Evolutionary conservation across 2,797 vertebrate species (phyloP), one percentile per base, ranked within the genome.

Genomic region (Lepus oiostolus): DNA sequence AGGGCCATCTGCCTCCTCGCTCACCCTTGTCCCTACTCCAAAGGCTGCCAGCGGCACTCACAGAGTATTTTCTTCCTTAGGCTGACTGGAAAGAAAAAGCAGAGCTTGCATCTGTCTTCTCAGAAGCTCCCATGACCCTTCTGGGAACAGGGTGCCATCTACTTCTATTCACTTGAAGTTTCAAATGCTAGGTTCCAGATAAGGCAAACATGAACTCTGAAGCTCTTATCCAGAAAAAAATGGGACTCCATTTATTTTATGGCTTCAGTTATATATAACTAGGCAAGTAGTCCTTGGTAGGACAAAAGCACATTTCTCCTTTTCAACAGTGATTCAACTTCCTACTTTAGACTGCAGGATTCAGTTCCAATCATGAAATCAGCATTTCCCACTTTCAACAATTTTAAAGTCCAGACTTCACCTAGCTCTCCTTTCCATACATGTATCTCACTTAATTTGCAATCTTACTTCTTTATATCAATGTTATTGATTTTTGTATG

Each of bases 181-280:
- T 71, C 52, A 70, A 75, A 72, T 1, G 6, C 35, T 13, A 75
- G 32, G 58, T 72, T 22, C 42, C n/a, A 89, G 54, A 85, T 7
- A 85, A 93, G 47, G n/a, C 32, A 60, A 74, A 90, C 67, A 92
- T 32, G n/a, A 50, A 14, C 28, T 83, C 26, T 11, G 47, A 52
- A 70, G 7, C 9, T 90, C 28, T 42, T 30, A 24, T 92, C 28
- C 52, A 74, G 50, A 87, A 82, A 93, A 85, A 93, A 74, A 63
- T 6, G 14, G 12, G 28, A 24, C 42, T 94, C 19, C 47, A 5
- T 75, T 72, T 91, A 72, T 52, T 91, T 8, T 74, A 8, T 50
- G 50, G 70, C 32, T 85, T 14, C 30, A 65, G 52, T 22, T 62
- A 32, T n/a, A 60, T 47, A 38, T 35, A 77, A 77, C 42, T 9